Percentiles rank a stretch among this genome's conserved stretches.
Conservation (phyloP, 2,888 invertebrate genomes). For the Cactoblastis cactorum region DNA sequence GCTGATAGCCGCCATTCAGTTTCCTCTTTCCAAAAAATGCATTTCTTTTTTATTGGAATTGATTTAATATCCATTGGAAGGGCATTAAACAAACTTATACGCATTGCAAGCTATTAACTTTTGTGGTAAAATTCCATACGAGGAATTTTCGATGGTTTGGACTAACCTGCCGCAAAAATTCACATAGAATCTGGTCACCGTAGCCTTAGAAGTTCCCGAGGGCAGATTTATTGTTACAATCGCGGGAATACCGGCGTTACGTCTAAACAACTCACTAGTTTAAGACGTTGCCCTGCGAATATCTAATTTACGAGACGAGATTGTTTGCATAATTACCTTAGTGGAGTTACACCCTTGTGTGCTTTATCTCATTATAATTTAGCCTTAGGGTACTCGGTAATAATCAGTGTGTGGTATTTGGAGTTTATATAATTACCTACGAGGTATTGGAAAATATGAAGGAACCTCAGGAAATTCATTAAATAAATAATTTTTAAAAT, state of each 20-base stretch:
- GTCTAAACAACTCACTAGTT: conserved; percentile 18
- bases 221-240: conserved; percentile 23
- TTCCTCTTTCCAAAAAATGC: too few relatives aligned
- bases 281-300: conserved; percentile 10
- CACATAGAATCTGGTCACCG: neutral
- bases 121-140: too few relatives aligned
- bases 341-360: conserved; percentile 3
- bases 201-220: conserved; percentile 6
- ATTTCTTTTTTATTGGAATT: too few relatives aligned
- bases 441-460: neutral
- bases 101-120: too few relatives aligned
- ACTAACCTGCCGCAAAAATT: too few relatives aligned
- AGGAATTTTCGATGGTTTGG: too few relatives aligned
- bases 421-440: too few relatives aligned
- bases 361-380: conserved; percentile 6
- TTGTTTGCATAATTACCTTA: conserved; percentile 22
- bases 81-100: too few relatives aligned
- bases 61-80: too few relatives aligned
- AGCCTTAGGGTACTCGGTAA: neutral
- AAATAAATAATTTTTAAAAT: too few relatives aligned
- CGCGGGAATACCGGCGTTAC: conserved; percentile 19
- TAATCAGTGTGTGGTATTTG: neutral
- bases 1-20: too few relatives aligned
- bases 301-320: conserved; percentile 22
- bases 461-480: neutral